Percentiles rank a stretch among this genome's conserved stretches.
Conservation (phyloP, 2,888 invertebrate species). For the Leptopilina drosophilae region DNA sequence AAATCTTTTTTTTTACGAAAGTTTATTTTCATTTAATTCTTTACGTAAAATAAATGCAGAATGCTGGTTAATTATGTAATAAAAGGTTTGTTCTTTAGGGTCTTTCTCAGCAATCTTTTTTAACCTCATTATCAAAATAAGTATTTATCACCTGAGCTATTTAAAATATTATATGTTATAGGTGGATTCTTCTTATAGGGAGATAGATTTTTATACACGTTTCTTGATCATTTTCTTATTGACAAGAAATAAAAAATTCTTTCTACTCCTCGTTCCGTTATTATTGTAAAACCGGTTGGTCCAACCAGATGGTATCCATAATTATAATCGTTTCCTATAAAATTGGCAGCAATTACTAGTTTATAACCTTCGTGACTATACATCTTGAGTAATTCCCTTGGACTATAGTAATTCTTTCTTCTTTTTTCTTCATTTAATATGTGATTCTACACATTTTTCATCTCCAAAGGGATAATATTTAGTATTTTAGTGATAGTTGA, state of each 20-base stretch:
- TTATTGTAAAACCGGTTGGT: slow-evolving; percentile 51
- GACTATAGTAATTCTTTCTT: slow-evolving; percentile 11
- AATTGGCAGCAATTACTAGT: slow-evolving; percentile 24
- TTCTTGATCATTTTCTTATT: slow-evolving; percentile 6
- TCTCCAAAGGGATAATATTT: neutral
- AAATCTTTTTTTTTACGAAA: too few species aligned
- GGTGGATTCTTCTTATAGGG: too few species aligned
- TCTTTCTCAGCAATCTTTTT: too few species aligned
- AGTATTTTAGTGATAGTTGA: too few species aligned
- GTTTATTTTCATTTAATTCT: too few species aligned
- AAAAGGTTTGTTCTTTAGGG: too few species aligned
- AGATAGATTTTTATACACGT: too few species aligned
- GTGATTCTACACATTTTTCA: neutral
- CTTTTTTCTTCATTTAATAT: neutral
- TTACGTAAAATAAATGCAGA: too few species aligned
- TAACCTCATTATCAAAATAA: too few species aligned
- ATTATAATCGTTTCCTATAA: slow-evolving; percentile 23
- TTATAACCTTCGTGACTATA: slow-evolving; percentile 24
- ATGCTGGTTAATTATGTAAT: too few species aligned
- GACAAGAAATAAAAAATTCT: slow-evolving; percentile 41
- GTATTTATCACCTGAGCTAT: too few species aligned
- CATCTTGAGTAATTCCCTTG: slow-evolving; percentile 24
- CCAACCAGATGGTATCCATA: slow-evolving; percentile 38
- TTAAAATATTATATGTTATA: too few species aligned
- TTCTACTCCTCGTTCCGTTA: slow-evolving; percentile 51